Percentiles rank a stretch among this genome's conserved stretches.
Conservation (phyloP, 2,888 invertebrate genomes). For the Eustalomyia histrio region DNA sequence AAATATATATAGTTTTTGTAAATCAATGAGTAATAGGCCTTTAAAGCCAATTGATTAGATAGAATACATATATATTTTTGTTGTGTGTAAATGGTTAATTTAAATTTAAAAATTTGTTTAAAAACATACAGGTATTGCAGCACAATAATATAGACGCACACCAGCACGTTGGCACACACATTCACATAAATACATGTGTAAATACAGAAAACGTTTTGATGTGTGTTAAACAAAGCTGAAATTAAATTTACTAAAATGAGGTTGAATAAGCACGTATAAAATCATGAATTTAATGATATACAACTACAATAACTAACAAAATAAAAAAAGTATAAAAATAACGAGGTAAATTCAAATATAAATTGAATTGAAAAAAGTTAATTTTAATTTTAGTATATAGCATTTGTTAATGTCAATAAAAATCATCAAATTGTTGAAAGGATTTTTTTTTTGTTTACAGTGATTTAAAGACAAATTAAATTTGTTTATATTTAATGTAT, state of each 20-base stretch:
- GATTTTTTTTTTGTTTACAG: not conserved
- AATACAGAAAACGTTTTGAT: not conserved
- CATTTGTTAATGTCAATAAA: not conserved
- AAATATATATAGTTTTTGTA: not conserved
- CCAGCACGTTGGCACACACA: not conserved
- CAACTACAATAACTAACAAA: no score
- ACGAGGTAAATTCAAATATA: not conserved
- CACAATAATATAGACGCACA: no score
- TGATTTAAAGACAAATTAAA: not conserved
- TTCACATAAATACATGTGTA: not conserved
- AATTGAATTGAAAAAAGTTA: slow-evolving; percentile 19
- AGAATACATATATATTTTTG: no score
- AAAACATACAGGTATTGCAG: not conserved
- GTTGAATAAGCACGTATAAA: slow-evolving; percentile 24
- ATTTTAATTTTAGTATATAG: slow-evolving; percentile 22
- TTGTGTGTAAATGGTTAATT: not conserved
- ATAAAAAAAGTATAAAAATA: no score
- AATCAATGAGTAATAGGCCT: not conserved
- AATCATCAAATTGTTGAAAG: not conserved
- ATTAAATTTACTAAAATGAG: slow-evolving; percentile 39
- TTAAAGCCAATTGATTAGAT: not conserved
- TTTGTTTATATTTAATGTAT: slow-evolving; percentile 1
- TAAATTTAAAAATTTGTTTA: not conserved
- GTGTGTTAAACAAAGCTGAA: slow-evolving; percentile 34
- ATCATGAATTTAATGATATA: not conserved